A percentile compares a stretch with the other conserved stretches of the same genome.
Evolutionary conservation across 2,888 invertebrate genomes (phyloP).

Genomic region (Hirtodrosophila trivittata): DNA sequence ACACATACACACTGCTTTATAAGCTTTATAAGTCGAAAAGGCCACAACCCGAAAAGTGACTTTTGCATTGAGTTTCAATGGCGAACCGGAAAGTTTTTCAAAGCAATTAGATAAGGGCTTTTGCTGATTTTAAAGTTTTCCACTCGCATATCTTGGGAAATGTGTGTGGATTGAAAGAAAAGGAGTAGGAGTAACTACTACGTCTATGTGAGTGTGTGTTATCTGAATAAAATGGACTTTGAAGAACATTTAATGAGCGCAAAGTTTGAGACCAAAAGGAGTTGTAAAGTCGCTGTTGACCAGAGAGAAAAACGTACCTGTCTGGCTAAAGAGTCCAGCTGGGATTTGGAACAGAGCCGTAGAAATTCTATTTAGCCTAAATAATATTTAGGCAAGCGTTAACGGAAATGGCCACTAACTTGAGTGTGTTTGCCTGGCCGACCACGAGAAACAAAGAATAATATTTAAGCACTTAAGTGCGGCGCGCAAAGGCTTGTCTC

Average conservation of each 20-base stretch:
- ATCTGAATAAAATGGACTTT: constrained; percentile 39
- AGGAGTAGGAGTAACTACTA: neutral
- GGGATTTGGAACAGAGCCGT: too few relatives aligned
- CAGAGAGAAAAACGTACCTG: constrained; percentile 22
- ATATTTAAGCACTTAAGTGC: constrained; percentile 77
- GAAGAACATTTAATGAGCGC: constrained; percentile 71
- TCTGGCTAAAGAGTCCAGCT: too few relatives aligned
- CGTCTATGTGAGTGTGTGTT: constrained; percentile 24
- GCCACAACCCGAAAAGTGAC: constrained; percentile 63
- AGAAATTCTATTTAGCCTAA: constrained; percentile 70
- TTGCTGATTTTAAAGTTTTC: constrained; percentile 70
- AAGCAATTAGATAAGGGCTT: constrained; percentile 77
- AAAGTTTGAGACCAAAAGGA: constrained; percentile 58
- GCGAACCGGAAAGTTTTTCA: constrained; percentile 68
- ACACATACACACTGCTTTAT: constrained; percentile 3
- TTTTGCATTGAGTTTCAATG: constrained; percentile 69
- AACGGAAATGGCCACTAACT: constrained; percentile 77
- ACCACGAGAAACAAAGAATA: constrained; percentile 67
- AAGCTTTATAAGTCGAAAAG: constrained; percentile 42
- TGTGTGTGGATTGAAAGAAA: neutral
- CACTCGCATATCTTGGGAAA: constrained; percentile 29
- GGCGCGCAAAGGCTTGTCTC: constrained; percentile 30
- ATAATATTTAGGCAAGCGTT: constrained; percentile 77
- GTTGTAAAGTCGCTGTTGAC: constrained; percentile 61
- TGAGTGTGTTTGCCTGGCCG: constrained; percentile 61